Conservation (phyloP, 2,797 vertebrate genomes). For the Tenualosa thibaudeaui region DNA sequence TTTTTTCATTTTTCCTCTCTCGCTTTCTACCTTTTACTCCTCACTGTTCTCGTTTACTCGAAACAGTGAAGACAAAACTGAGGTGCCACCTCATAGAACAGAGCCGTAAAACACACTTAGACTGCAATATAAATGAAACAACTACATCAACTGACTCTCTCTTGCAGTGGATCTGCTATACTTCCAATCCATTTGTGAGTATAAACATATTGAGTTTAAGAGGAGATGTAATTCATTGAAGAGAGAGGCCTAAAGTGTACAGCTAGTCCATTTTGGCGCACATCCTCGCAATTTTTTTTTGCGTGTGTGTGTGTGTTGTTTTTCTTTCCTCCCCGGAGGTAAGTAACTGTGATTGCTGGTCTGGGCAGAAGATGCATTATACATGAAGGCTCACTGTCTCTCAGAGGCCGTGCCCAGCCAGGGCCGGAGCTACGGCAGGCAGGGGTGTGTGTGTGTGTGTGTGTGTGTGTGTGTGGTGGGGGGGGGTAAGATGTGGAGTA, state of each 20-base stretch:
- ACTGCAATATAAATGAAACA: neutral
- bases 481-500: neutral
- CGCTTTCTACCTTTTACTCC: neutral
- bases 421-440: neutral
- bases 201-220: slow-evolving; percentile 9
- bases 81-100: neutral
- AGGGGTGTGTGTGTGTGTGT: neutral
- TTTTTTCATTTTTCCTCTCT: neutral
- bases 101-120: neutral
- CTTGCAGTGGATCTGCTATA: neutral
- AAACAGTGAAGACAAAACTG: neutral
- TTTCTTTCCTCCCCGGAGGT: slow-evolving; percentile 51
- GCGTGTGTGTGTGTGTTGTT: neutral
- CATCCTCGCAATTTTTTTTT: no score
- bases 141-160: neutral
- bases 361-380: slow-evolving; percentile 52
- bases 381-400: slow-evolving; percentile 41
- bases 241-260: neutral
- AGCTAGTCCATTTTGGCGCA: slow-evolving; percentile 51
- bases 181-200: neutral
- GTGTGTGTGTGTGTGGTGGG: neutral
- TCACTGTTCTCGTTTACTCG: neutral
- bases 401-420: neutral
- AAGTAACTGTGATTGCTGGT: slow-evolving; percentile 49
- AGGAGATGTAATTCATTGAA: neutral